Base-by-base conservation (phyloP, 2,797 vertebrate genomes). In the Rhinogobio ventralis region DNA sequence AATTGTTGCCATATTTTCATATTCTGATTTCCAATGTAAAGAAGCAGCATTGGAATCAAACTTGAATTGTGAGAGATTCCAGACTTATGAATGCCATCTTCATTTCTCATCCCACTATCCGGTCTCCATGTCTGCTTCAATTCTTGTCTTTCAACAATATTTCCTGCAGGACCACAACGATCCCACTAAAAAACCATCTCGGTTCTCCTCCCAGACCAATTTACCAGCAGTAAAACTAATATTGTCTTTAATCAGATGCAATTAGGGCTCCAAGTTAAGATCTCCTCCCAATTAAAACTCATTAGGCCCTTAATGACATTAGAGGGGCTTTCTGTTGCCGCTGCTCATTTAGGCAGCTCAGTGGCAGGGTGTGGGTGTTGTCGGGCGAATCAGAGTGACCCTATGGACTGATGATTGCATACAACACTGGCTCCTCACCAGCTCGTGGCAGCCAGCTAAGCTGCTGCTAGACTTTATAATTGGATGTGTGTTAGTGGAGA, bases 201-300 rank as follows among this genome's bases (percentile, higher is more conserved):
- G 80, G 81, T 88, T 88, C 79, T 86, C 91, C 83, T 90, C 90
- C 91, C 90, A 78, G 83, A 89, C 90, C 94, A 94, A 94, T 94
- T 95, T 94, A 91, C 93, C 88, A 87, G 90, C 91, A 93, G 92
- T 94, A 95, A 95, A 95, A 94, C 94, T 94, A 95, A 95, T 95
- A 95, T 95, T 94, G 94, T 95, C 94, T 94, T 95, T 95, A 95
- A 96, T 96, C 95, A 95, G 94, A 95, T 94, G 92, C 94, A 96
- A 95, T 96, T 95, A 96, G 92, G 90, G 87, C 91, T 88, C 91
- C 91, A 93, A 94, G 95, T 96, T 95, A 95, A 95, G 94, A 96
- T 96, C 94, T 95, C 94, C 92, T 94, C 90, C 94, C 94, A 95
- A 95, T 96, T 96, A 95, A 94, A 95, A 93, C 93, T 94, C 93